A percentile compares a stretch with the other conserved stretches of the same genome.
phyloP scores from a whole-genome alignment of 2,113 vertebrate genomes.

The Acrocephalus kingi region DNA sequence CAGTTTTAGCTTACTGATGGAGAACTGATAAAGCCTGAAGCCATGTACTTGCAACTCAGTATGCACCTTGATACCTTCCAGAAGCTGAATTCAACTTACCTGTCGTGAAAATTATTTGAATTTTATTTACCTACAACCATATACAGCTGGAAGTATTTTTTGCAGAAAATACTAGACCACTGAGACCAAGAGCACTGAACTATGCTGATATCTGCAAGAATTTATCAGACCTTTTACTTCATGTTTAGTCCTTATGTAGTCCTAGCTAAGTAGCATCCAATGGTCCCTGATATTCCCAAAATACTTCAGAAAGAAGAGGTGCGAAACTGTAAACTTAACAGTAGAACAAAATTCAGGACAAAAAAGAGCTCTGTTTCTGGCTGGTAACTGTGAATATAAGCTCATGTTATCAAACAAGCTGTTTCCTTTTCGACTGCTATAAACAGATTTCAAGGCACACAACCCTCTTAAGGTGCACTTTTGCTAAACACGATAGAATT shows the following conservation, averaged over 20 bases:
- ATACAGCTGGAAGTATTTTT: background rate
- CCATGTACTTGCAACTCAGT: background rate
- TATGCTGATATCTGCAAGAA: background rate
- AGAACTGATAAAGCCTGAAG: background rate
- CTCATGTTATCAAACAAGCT: background rate
- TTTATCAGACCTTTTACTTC: background rate
- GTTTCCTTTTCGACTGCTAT: background rate
- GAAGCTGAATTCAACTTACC: background rate
- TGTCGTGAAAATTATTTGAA: background rate
- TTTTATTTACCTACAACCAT: background rate
- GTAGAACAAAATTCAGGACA: background rate
- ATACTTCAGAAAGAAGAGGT: background rate
- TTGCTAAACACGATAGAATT: background rate
- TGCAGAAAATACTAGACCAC: background rate
- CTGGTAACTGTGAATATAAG: background rate
- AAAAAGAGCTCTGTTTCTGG: background rate
- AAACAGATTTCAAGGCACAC: background rate
- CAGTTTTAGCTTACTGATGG: background rate
- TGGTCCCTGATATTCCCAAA: background rate
- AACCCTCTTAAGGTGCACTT: background rate
- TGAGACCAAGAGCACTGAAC: background rate
- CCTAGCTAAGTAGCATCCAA: background rate
- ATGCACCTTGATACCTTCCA: background rate
- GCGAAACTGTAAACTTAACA: background rate
- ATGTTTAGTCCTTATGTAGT: background rate